phyloP scores from a whole-genome alignment of 2,113 vertebrate genomes.

The Aptenodytes forsteri region DNA sequence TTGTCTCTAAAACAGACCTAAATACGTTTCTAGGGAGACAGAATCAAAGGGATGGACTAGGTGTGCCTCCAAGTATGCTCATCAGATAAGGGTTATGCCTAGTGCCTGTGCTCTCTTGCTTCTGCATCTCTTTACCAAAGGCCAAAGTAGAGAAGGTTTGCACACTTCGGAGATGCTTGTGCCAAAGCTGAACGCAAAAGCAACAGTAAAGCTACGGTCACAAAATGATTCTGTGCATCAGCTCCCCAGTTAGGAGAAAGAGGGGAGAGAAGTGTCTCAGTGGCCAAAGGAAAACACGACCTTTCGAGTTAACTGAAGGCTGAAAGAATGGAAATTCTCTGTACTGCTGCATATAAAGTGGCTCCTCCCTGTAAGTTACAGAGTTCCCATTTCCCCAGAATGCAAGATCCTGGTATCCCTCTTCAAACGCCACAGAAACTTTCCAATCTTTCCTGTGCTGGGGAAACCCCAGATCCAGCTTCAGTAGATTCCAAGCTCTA shows the following conservation, averaged over 20 bases:
- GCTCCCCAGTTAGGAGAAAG: not conserved
- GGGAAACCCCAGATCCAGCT: not conserved
- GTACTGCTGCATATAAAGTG: not conserved
- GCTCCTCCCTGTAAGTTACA: not conserved
- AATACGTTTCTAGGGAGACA: not conserved
- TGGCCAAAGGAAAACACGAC: not conserved
- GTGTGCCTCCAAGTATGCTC: not conserved
- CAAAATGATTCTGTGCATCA: not conserved
- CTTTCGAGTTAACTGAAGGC: not conserved
- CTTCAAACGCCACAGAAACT: not conserved
- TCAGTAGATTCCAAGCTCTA: not conserved
- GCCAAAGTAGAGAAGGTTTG: not conserved
- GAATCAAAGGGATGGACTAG: not conserved
- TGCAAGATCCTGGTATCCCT: not conserved
- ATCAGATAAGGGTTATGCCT: not conserved
- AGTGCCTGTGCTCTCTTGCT: not conserved
- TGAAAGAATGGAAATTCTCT: not conserved
- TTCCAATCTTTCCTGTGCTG: not conserved
- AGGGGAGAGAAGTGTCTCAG: not conserved
- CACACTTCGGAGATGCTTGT: rapidly evolving
- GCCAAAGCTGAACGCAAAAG: not conserved
- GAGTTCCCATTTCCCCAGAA: not conserved
- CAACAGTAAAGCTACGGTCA: not conserved
- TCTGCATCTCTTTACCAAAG: not conserved
- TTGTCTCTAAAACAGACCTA: not conserved